These are phyloP conservation scores for Platichthys stellatus DNA, from an alignment of 2,113 vertebrate species.

Conservation along the genomic window DNA sequence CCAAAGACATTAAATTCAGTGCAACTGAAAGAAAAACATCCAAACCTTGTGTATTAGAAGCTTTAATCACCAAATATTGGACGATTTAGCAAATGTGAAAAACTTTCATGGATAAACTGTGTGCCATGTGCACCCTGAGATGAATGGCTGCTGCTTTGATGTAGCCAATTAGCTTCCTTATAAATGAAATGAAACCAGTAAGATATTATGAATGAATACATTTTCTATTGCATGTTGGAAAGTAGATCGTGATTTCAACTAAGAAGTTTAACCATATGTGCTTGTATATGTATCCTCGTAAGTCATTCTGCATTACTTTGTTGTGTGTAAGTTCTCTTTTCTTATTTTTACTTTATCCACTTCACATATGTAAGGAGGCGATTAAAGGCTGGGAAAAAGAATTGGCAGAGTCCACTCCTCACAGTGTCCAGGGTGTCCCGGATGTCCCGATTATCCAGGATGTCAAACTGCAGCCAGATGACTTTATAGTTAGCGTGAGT, in stretches of 20 bases:
- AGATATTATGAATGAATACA: too few species aligned
- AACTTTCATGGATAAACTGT: too few species aligned
- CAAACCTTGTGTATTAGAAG: too few species aligned
- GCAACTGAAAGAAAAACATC: too few species aligned
- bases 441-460: conserved; percentile 39
- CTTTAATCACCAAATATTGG: too few species aligned
- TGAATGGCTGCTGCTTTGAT: too few species aligned
- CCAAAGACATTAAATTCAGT: too few species aligned
- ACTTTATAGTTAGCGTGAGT: conserved; percentile 91
- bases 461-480: conserved; percentile 81
- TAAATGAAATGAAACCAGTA: neutral
- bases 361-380: conserved; percentile 23
- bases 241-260: too few species aligned
- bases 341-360: neutral
- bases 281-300: neutral
- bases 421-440: neutral
- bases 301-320: neutral
- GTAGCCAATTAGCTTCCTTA: neutral
- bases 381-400: conserved; percentile 69
- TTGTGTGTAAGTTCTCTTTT: too few species aligned
- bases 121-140: too few species aligned
- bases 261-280: neutral
- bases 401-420: conserved; percentile 80
- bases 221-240: too few species aligned
- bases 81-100: too few species aligned